Evolutionary conservation across 2,888 invertebrate genomes (phyloP).

Genomic region (Heliconius ethilla): DNA sequence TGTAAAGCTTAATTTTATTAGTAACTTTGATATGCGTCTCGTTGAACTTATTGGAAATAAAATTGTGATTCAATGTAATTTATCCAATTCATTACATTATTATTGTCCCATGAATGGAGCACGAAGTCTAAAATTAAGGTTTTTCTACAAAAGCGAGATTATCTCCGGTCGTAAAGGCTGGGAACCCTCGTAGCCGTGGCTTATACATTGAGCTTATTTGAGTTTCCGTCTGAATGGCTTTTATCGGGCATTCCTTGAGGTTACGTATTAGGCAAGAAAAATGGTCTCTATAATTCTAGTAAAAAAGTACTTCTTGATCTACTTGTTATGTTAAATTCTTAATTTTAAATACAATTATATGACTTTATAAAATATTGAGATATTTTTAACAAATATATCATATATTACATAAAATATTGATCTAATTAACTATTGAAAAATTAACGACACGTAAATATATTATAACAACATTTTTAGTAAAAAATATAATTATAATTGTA

Average conservation of each 20-base stretch:
- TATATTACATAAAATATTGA: no score
- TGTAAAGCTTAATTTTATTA: not conserved
- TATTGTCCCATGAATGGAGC: slow-evolving; percentile 1
- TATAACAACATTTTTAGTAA: not conserved
- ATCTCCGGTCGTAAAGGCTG: slow-evolving; percentile 43
- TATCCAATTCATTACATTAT: not conserved
- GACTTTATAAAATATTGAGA: not conserved
- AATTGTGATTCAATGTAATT: not conserved
- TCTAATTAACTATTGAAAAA: not conserved
- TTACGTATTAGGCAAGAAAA: slow-evolving; percentile 30
- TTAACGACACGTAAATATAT: not conserved
- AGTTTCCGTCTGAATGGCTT: slow-evolving; percentile 56
- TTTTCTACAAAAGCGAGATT: slow-evolving; percentile 37
- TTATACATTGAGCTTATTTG: slow-evolving; percentile 56
- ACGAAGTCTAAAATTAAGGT: slow-evolving; percentile 30
- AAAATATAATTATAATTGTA: not conserved
- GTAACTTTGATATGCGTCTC: not conserved
- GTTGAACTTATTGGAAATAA: not conserved
- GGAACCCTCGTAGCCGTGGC: slow-evolving; percentile 50
- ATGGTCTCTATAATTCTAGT: slow-evolving; percentile 17
- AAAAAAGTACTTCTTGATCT: not conserved
- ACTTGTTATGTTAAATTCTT: not conserved
- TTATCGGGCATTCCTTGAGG: slow-evolving; percentile 48
- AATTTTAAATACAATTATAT: not conserved
- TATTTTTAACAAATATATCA: no score